These are phyloP conservation scores for Sebastes hopkinsi DNA, from an alignment of 2,797 vertebrate genomes.

Conservation along the genomic window DNA sequence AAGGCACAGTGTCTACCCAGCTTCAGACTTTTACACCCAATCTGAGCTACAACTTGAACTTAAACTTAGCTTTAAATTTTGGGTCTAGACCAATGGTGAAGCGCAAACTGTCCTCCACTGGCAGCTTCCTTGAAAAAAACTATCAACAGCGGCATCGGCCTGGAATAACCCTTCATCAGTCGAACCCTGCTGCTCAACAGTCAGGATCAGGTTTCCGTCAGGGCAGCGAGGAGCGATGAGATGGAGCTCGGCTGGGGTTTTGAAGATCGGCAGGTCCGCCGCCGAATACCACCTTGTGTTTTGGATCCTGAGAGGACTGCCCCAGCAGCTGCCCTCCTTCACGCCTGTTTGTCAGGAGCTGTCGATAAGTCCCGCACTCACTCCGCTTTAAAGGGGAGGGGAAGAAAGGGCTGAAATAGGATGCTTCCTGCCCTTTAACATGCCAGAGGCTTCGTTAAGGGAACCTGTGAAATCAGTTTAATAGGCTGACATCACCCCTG, in stretches of 20 bases:
- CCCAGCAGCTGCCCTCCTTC: conserved; percentile 82
- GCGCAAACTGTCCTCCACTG: background rate
- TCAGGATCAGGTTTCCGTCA: conserved; percentile 62
- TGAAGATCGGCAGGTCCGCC: conserved; percentile 63
- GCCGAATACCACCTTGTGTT: conserved; percentile 77
- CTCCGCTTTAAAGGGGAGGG: conserved; percentile 66
- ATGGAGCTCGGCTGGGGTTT: conserved; percentile 34
- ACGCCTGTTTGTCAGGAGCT: conserved; percentile 83
- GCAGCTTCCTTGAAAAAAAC: conserved; percentile 13
- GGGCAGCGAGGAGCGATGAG: background rate
- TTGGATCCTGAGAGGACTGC: conserved; percentile 78
- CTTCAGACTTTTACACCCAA: background rate
- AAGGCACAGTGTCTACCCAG: background rate
- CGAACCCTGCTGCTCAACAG: conserved; percentile 24
- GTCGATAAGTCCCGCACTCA: conserved; percentile 77
- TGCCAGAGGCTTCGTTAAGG: conserved; percentile 84
- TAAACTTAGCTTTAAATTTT: background rate
- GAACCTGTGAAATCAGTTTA: conserved; percentile 87
- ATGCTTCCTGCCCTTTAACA: conserved; percentile 86
- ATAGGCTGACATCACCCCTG: conserved; percentile 85
- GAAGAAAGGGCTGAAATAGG: conserved; percentile 77
- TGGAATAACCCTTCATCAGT: conserved; percentile 26
- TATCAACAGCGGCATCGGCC: background rate
- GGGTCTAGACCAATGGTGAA: background rate
- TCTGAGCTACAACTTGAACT: background rate